Evolutionary conservation across 1,140 invertebrate genomes (phyloP).

Genomic region (Riptortus pedestris): DNA sequence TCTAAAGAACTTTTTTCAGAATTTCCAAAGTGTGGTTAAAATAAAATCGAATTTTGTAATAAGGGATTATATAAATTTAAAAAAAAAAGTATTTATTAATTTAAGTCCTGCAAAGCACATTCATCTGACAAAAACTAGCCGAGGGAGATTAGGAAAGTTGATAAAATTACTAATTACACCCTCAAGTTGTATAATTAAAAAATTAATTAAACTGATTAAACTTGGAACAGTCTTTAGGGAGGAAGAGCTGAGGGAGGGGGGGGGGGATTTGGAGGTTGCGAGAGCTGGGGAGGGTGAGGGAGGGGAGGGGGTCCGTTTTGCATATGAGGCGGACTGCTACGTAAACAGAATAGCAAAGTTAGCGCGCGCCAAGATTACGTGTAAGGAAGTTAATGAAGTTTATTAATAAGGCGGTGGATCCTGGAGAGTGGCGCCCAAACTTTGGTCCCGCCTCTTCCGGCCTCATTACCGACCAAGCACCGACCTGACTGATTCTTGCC

Average conservation of each 20-base stretch:
- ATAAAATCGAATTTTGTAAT: no score
- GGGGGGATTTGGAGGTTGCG: background rate
- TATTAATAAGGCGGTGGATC: conserved; percentile 16
- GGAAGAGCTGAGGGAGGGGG: no score
- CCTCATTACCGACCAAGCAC: conserved; percentile 1
- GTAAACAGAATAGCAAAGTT: conserved; percentile 17
- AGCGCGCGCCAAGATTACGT: conserved; percentile 2
- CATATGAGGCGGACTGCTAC: conserved; percentile 17
- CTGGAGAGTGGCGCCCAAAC: conserved; percentile 9
- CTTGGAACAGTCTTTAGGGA: conserved; percentile 10
- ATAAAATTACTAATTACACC: conserved; percentile 16
- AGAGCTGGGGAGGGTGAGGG: background rate
- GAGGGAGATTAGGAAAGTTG: conserved; percentile 6
- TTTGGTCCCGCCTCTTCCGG: conserved; percentile 3
- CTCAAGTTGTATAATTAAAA: conserved; percentile 16
- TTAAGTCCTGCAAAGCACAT: background rate
- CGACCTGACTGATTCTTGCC: conserved; percentile 5
- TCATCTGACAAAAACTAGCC: background rate
- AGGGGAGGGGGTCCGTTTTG: conserved; percentile 10
- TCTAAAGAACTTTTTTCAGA: no score
- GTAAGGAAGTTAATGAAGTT: conserved; percentile 17
- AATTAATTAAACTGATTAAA: conserved; percentile 19
- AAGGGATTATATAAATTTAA: no score
- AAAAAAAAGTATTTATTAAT: background rate
- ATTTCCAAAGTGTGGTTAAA: no score